Base-by-base conservation (phyloP, 2,113 vertebrate genomes). In the Seriola dumerili region DNA sequence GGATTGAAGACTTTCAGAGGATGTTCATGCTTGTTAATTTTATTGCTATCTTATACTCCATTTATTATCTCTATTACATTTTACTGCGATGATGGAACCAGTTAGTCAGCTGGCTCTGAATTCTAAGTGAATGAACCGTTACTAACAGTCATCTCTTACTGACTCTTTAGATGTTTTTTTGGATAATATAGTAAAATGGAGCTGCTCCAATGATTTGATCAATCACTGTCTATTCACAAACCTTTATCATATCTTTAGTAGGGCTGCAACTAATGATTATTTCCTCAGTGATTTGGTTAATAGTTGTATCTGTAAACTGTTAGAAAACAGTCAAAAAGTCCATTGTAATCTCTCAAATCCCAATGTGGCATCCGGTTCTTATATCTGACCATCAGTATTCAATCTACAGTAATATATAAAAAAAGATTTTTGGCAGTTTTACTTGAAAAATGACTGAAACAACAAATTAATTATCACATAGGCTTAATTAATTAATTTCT, bases 21-120 rank as follows among this genome's bases (percentile, higher is more conserved):
- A 17, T 63, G 77, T 73, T 80, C 44, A 63, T 36, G 57, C 67
- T 63, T 38, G 48, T 80, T 72, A 70, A 79, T 79, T 75, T 71
- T 9, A 67, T 44, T 44, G 64, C 19, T 29, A n/a, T 75, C 44
- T 73, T 17, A 74, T 29, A 8, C 50, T 75, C 4, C 17, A 61
- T 71, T 64, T 72, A 42, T 38, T 61, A 25, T 57, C 17, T 63
- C 23, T 10, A 32, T 68, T 54, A 23, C 5, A 17, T 63, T 81
- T 72, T 54, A 55, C 44, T 42, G 63, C 17, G 34, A 57, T 32
- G 50, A 32, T 1, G 6, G 12, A 32, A 5, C 10, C 17, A 19
- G 54, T 55, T 23, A 10, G 44, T 62, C 19, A 13, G 2, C 52
- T 23, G n/a, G 16, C 16, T 38, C 12, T n/a, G 10, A 50, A 4